phyloP scores from a whole-genome alignment of 2,797 vertebrate genomes.

The Austrolebias charrua region DNA sequence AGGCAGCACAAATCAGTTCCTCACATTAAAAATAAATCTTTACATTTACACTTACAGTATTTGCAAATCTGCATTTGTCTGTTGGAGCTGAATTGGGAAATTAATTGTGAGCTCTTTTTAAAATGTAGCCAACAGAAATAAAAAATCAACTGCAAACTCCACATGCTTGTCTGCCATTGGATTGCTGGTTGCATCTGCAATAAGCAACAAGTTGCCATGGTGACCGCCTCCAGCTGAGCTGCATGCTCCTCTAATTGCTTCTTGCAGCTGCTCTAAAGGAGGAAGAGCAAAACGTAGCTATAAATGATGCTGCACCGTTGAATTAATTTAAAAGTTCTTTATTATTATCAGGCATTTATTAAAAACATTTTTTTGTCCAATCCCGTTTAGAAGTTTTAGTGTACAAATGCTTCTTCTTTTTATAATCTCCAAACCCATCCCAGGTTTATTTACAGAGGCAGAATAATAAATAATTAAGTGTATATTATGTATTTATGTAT shows the following conservation, averaged over 20 bases:
- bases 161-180: no score
- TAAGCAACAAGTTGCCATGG: neutral
- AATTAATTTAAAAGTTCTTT: neutral
- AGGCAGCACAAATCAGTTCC: no score
- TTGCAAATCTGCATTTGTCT: neutral
- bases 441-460: slow-evolving; percentile 44
- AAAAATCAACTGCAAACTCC: no score
- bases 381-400: slow-evolving; percentile 5
- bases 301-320: neutral
- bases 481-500: neutral
- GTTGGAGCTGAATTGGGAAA: neutral
- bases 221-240: neutral
- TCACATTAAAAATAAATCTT: neutral
- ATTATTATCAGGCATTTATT: neutral
- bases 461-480: neutral
- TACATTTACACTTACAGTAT: no score
- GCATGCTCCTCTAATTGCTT: no score
- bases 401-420: neutral
- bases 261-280: no score
- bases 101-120: no score
- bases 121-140: no score
- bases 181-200: neutral
- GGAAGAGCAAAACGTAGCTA: no score
- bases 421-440: slow-evolving; percentile 15
- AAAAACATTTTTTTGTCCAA: neutral